Evolutionary conservation across 2,113 vertebrate genomes (phyloP).

Genomic region (Leptocoma aspasia): DNA sequence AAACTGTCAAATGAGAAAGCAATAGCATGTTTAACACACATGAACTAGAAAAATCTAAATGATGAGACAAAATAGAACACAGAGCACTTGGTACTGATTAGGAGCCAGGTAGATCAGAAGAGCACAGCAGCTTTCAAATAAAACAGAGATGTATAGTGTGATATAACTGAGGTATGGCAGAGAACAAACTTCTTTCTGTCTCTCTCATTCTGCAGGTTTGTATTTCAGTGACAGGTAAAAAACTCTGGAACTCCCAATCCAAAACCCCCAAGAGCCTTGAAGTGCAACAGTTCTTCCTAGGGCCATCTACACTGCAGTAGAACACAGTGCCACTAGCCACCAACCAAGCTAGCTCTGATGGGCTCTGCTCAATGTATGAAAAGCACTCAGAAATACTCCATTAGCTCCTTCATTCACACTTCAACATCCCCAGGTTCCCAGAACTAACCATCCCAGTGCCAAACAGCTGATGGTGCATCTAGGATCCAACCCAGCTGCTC

Average conservation of each 20-base stretch:
- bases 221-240: background rate
- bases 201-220: background rate
- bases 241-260: background rate
- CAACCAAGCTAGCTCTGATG: background rate
- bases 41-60: background rate
- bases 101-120: background rate
- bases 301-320: background rate
- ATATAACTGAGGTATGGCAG: background rate
- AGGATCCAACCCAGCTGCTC: background rate
- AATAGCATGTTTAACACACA: accelerated
- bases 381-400: background rate
- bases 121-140: background rate
- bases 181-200: background rate
- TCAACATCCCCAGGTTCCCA: background rate
- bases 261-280: background rate
- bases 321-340: background rate
- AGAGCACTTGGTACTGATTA: background rate
- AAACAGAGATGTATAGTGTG: background rate
- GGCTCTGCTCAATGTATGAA: background rate
- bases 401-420: background rate
- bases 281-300: background rate
- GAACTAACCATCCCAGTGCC: background rate
- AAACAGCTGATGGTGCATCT: background rate
- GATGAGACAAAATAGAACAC: background rate
- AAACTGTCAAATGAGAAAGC: background rate